Base-by-base conservation (phyloP, 2,888 invertebrate genomes). In the Calephelis perditalis region DNA sequence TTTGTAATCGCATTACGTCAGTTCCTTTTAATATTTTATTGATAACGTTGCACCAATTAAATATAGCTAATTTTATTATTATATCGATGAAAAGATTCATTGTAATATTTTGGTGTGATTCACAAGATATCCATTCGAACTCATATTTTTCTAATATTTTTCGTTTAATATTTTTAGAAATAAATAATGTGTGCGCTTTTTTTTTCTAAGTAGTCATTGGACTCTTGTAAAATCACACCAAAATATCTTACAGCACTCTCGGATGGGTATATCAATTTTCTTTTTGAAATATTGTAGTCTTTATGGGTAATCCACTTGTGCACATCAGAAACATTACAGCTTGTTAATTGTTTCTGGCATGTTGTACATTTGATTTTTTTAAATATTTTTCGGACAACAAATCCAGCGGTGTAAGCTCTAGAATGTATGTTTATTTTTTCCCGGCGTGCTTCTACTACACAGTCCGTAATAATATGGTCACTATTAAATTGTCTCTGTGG, bases 381-480 rank as follows among this genome's bases (percentile, higher is more conserved):
- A 15, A 15, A 15, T 15, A 15, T 15, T 15, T 15, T 15, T 15
- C 15, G 15, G 15, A 15, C 15, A 15, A 15, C 15, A 1, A 1
- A 15, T 15, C 15, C 15, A 15, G 15, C 15, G 15, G 15, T 15
- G 1, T 15, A 15, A 15, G 15, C 15, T 15, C 15, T 15, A 15
- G 72, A 69, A 57, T 72, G 70, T 2, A 70, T 57, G 57, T 63
- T 65, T n/a, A 68, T 40, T 46, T 67, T 60, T 60, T 71, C 68
- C 56, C 52, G 61, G 9, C 63, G 35, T 12, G 7, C 36, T 36
- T 36, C 12, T 56, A 15, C 36, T 7, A 10, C 15, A n/a, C 15
- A 12, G 5, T 37, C 44, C 7, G 7, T 43, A 8, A 26, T 1
- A 7, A 40, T 7, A 44, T 52, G 47, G 6, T 49, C 35, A 11